Base-by-base conservation (phyloP, 1,140 invertebrate species). In the Oscheius sp. region DNA sequence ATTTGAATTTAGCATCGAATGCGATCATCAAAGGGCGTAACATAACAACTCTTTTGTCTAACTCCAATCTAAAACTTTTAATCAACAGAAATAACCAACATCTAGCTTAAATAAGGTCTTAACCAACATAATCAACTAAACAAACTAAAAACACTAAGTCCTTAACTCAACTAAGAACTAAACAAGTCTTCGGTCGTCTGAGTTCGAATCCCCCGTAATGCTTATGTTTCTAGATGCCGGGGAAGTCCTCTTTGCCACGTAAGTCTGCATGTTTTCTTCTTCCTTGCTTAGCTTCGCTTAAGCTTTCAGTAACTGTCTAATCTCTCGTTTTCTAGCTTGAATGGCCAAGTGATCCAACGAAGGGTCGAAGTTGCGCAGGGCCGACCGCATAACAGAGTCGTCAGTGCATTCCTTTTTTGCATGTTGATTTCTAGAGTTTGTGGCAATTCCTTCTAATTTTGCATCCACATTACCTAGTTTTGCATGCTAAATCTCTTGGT, bases 151-250 rank as follows among this genome's bases (percentile, higher is more conserved):
- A 55, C 49, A 55, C 15, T 23, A 55, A 55, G 15, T 55, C 7
- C 7, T 55, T 13, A 15, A 55, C 28, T 55, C n/a, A 42, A 42
- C n/a, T n/a, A 42, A 42, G 38, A 42, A 42, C 38, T 42, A 42
- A 42, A 10, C 38, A 42, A 42, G 38, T 10, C 10, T 42, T 42
- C 38, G 10, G 38, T n/a, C n/a, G n/a, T n/a, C n/a, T n/a, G n/a
- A n/a, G n/a, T n/a, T n/a, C n/a, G n/a, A n/a, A n/a, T n/a, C 49
- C 49, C 49, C 4, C 15, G 15, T 55, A 55, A 55, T 55, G 49
- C 49, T 55, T 55, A 55, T 13, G 49, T 55, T 55, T 55, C 49
- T 55, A 55, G 49, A 55, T 55, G 23, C 7, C 49, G 49, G 28
- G 15, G 49, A 55, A 23, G 49, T 55, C 23, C 7, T 55, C 15